phyloP scores from a whole-genome alignment of 2,888 invertebrate genomes.

The Volucella inanis region DNA sequence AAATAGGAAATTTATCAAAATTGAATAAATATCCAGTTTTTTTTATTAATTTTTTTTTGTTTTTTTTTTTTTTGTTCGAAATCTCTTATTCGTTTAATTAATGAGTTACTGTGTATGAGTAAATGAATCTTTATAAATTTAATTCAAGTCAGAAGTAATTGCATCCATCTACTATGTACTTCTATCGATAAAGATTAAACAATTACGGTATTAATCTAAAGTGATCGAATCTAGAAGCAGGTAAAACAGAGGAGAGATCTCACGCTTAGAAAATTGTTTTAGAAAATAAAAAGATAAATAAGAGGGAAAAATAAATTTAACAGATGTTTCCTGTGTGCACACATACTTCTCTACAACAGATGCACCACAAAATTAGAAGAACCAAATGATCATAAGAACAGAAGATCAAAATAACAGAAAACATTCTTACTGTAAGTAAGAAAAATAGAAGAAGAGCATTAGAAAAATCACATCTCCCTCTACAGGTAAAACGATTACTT shows the following conservation, averaged over 20 bases:
- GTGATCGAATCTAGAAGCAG: constrained; percentile 33
- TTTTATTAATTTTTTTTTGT: neutral
- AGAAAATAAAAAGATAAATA: constrained; percentile 3
- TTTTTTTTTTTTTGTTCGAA: neutral
- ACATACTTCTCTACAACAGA: neutral
- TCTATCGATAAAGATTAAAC: constrained; percentile 2
- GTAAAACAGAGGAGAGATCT: no score
- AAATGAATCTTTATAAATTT: constrained; percentile 26
- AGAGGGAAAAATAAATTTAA: constrained; percentile 22
- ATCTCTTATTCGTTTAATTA: constrained; percentile 29
- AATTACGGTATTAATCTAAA: neutral
- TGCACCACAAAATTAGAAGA: constrained; percentile 18
- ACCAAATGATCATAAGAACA: constrained; percentile 25
- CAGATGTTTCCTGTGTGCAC: constrained; percentile 63
- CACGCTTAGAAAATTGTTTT: neutral
- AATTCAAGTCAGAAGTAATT: constrained; percentile 57
- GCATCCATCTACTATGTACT: neutral
- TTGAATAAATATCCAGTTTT: constrained; percentile 14
- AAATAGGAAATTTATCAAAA: constrained; percentile 34
- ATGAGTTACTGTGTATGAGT: constrained; percentile 22
- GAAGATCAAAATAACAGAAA: neutral
- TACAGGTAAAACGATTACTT: constrained; percentile 33
- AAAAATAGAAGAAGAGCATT: neutral
- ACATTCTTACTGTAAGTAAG: neutral
- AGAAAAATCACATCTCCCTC: neutral